Conservation (phyloP, 2,888 invertebrate genomes). For the Adelognathus sp. region DNA sequence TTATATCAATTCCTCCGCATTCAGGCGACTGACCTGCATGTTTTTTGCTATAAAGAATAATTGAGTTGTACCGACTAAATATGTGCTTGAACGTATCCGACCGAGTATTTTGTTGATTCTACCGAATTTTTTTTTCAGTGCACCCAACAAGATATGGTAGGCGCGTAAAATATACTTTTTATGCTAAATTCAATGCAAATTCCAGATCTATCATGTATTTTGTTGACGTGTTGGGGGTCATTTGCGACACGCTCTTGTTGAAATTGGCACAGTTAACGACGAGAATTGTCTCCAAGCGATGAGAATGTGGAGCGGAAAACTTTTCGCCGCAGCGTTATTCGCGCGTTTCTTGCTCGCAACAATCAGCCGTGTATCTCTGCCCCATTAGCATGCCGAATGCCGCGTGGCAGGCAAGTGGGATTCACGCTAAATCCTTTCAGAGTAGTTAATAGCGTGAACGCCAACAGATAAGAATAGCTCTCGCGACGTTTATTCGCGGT, state of each 20-base stretch:
- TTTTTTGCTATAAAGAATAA: too few species aligned
- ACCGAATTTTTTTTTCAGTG: too few species aligned
- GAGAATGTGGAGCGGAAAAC: not conserved
- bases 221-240: too few species aligned
- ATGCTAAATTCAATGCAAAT: too few species aligned
- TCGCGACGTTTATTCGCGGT: conserved; percentile 5
- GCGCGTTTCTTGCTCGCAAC: not conserved
- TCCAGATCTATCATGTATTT: too few species aligned
- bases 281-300: not conserved
- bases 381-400: not conserved
- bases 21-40: too few species aligned
- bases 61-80: too few species aligned
- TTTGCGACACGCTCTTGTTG: not conserved
- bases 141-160: too few species aligned
- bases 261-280: not conserved
- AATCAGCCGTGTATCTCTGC: not conserved
- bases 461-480: conserved; percentile 11
- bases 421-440: conserved; percentile 8
- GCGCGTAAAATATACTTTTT: too few species aligned
- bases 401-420: not conserved
- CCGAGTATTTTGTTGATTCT: too few species aligned
- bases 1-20: too few species aligned
- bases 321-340: not conserved
- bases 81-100: too few species aligned
- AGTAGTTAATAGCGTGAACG: conserved; percentile 14